A percentile compares a stretch with the other conserved stretches of the same genome.
These are phyloP conservation scores for Trachelus stipa DNA, from an alignment of 2,888 invertebrate species.

Conservation along the genomic window DNA sequence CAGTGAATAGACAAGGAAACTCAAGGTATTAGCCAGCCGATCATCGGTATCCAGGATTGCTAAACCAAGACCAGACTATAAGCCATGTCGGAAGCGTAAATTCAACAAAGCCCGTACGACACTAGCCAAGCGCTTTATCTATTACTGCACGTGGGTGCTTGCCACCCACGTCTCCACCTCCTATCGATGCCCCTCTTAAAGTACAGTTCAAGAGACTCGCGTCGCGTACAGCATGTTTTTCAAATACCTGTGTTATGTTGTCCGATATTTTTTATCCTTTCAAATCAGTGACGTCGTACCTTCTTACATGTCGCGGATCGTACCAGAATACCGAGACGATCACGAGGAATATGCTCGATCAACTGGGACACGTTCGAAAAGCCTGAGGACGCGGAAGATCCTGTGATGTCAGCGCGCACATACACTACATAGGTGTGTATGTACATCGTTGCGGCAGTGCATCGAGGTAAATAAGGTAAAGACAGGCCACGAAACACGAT, in stretches of 20 bases:
- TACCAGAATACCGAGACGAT: background rate
- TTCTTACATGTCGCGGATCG: background rate
- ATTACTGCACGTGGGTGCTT: background rate
- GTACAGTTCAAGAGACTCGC: background rate
- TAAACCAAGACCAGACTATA: slow-evolving; percentile 1
- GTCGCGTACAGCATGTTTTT: background rate
- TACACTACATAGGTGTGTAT: background rate
- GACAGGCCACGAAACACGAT: background rate
- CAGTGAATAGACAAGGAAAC: background rate
- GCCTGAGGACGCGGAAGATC: background rate
- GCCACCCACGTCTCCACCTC: background rate
- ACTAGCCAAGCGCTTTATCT: slow-evolving; percentile 25
- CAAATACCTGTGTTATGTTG: background rate
- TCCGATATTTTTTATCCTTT: background rate
- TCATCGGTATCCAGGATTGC: background rate
- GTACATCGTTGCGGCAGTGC: background rate
- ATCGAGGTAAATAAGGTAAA: background rate
- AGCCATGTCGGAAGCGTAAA: slow-evolving; percentile 30
- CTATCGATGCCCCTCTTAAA: background rate
- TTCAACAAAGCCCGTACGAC: slow-evolving; percentile 38
- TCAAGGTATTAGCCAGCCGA: background rate
- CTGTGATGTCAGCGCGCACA: background rate
- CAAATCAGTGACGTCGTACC: background rate
- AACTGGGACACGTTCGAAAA: background rate
- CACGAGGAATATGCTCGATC: background rate